Base-by-base conservation (phyloP, 2,797 vertebrate genomes). In the Tokudaia muenninki region DNA sequence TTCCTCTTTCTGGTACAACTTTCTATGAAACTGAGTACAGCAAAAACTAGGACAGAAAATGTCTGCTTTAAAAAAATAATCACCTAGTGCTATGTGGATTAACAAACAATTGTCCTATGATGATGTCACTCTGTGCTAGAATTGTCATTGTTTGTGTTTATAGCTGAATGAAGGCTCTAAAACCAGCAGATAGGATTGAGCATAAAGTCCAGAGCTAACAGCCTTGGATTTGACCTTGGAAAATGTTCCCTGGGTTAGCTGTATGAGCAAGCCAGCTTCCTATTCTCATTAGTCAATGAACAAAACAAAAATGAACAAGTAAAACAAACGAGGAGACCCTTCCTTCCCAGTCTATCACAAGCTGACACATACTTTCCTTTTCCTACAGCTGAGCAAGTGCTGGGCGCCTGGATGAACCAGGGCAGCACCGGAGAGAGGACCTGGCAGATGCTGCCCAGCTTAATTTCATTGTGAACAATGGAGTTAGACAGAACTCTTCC, bases 151-250 rank as follows among this genome's bases (percentile, higher is more conserved):
- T 65, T 63, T 93, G 29, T 5, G 26, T 87, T 81, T 93, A 31
- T 41, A 50, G 17, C 19, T 31, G 47, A 77, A 72, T n/a, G 52
- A 91, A 80, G 75, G 22, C 22, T 47, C 17, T 50, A 3, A 41
- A 70, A 81, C 50, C 63, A 81, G 88, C n/a, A 34, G 70, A 57
- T 50, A 17, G 63, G 59, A 24, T 75, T 81, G 77, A 50, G 19
- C 24, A 4, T 81, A 13, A 57, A 31, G 14, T 74, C 44, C 81
- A 47, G 52, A 72, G 59, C 12, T 22, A 72, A 89, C 13, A 88
- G 78, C 92, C 34, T 55, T 87, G 78, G 10, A 77, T 84, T 74
- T 91, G 55, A 74, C 70, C 24, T 93, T 72, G n/a, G 67, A 91
- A 86, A 59, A 9, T 37, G 50, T 67, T 52, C 75, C 57, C 44